Evolutionary conservation across 2,888 invertebrate species (phyloP), one percentile per base, ranked within the genome.

Genomic region (Caenorhabditis plicata): DNA sequence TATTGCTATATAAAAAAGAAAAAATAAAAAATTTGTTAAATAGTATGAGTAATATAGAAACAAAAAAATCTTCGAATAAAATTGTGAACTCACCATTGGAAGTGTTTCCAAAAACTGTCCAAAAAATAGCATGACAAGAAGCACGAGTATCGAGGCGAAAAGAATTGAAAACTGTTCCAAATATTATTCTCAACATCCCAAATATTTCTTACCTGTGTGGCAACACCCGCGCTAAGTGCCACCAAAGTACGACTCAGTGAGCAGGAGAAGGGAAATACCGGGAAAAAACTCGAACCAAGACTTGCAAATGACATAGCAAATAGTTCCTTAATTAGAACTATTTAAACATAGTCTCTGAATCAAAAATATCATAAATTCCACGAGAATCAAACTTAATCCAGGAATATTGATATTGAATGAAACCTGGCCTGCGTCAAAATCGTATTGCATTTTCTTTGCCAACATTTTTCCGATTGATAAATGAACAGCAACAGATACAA

Each of bases 141-240:
- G 83, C 15, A 94, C 83, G 25, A 92, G 84, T 0, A 82, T 50
- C 56, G 90, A 89, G 4, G 91, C 90, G 40, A 92, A 86, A 13
- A 91, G 78, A 0, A 90, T 89, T 0, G 91, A 89, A 33, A 84
- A 55, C 83, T n/a, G n/a, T n/a, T n/a, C n/a, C n/a, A n/a, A n/a
- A n/a, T n/a, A n/a, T n/a, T n/a, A n/a, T n/a, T n/a, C n/a, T n/a
- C n/a, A n/a, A n/a, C n/a, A n/a, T n/a, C n/a, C n/a, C n/a, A n/a
- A n/a, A n/a, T n/a, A n/a, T n/a, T n/a, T n/a, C n/a, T n/a, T n/a
- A n/a, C n/a, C n/a, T 91, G 90, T 0, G 92, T 91, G 77, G 87
- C 89, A 29, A 90, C 90, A 13, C 93, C 93, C 1, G 90, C 90
- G 69, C 88, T 86, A 73, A 90, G 88, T 78, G 92, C 92, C 43